A percentile compares a stretch with the other conserved stretches of the same genome.
Conservation (phyloP, 1,140 invertebrate genomes). For the Calosoma granatense region DNA sequence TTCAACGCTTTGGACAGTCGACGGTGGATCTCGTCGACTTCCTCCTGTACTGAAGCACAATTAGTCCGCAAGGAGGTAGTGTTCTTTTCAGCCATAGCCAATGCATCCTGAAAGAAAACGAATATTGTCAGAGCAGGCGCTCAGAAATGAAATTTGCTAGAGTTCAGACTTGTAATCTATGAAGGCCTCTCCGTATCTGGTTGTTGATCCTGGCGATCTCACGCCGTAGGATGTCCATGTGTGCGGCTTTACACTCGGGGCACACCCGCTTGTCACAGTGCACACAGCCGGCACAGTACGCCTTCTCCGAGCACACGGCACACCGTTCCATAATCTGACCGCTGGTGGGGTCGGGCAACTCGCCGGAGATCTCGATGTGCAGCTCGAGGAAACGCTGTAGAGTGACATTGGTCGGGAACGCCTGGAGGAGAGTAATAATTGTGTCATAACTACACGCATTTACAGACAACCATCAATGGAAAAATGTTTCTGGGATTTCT, state of each 20-base stretch:
- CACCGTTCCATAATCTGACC: conserved; percentile 78
- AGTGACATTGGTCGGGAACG: conserved; percentile 91
- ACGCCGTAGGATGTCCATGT: conserved; percentile 88
- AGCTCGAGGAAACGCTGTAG: conserved; percentile 90
- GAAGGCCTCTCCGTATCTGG: conserved; percentile 77
- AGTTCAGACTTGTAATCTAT: conserved; percentile 49
- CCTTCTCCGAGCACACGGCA: conserved; percentile 89
- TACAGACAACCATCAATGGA: too few relatives aligned
- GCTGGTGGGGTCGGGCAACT: conserved; percentile 78
- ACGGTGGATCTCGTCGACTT: conserved; percentile 85
- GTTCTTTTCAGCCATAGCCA: conserved; percentile 76
- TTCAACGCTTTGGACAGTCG: conserved; percentile 83
- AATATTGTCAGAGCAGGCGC: too few relatives aligned
- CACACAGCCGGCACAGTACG: conserved; percentile 76
- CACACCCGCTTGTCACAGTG: conserved; percentile 94
- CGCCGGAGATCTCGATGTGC: conserved; percentile 87
- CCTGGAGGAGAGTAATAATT: conserved; percentile 37
- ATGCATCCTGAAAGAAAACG: conserved; percentile 60
- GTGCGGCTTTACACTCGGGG: conserved; percentile 82
- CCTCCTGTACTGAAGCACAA: conserved; percentile 74
- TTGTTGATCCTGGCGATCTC: conserved; percentile 92
- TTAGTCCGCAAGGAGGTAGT: conserved; percentile 73
- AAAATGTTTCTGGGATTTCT: too few relatives aligned
- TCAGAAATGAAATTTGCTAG: too few relatives aligned
- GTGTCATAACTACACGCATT: too few relatives aligned